These are phyloP conservation scores for Ophraella communa DNA, from an alignment of 2,888 invertebrate genomes.

Conservation along the genomic window DNA sequence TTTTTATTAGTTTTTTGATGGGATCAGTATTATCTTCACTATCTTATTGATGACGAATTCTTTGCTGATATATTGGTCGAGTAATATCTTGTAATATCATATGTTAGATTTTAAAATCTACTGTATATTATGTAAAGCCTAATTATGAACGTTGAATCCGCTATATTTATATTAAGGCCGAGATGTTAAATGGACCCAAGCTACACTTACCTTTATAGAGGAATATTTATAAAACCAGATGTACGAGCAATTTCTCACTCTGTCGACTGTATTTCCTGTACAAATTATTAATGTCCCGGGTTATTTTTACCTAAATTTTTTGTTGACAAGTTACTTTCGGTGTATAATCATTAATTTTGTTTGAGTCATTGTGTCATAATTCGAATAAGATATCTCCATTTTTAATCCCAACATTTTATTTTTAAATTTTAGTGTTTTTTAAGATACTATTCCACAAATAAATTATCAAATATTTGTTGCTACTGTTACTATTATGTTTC, in stretches of 20 bases:
- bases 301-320: not conserved
- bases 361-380: not conserved
- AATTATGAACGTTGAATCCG: not conserved
- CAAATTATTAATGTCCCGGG: not conserved
- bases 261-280: not conserved
- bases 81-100: too few relatives aligned
- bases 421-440: too few relatives aligned
- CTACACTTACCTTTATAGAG: not conserved
- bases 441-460: too few relatives aligned
- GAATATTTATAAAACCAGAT: not conserved
- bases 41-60: not conserved
- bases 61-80: too few relatives aligned
- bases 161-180: not conserved
- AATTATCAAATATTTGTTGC: slow-evolving; percentile 8
- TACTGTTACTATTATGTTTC: slow-evolving; percentile 15
- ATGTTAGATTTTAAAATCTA: not conserved
- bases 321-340: not conserved
- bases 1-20: too few relatives aligned
- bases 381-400: not conserved
- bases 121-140: not conserved
- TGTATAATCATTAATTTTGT: not conserved
- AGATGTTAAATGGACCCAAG: not conserved
- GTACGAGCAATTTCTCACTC: not conserved
- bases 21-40: too few relatives aligned
- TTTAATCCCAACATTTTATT: not conserved